Evolutionary conservation across 2,113 vertebrate species (phyloP).

Genomic region (Lonchura striata): DNA sequence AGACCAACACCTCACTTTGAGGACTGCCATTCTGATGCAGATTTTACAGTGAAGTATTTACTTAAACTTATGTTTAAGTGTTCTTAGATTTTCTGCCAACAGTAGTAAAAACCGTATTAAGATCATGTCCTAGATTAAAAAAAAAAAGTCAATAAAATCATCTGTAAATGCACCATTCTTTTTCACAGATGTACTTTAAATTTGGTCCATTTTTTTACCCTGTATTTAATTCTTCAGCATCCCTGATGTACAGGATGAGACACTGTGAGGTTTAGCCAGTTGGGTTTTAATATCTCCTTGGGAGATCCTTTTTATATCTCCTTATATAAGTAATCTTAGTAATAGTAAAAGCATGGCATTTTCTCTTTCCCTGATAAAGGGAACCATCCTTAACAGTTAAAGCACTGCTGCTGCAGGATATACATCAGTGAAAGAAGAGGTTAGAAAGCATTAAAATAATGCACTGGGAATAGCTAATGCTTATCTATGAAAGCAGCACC

Average conservation of each 20-base stretch:
- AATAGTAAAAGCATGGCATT: not conserved
- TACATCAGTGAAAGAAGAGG: not conserved
- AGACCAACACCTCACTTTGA: not conserved
- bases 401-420: not conserved
- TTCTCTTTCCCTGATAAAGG: not conserved
- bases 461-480: not conserved
- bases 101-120: not conserved
- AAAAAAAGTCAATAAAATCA: not conserved
- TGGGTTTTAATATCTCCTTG: not conserved
- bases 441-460: not conserved
- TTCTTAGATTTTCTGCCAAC: not conserved
- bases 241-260: not conserved
- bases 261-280: not conserved
- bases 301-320: not conserved
- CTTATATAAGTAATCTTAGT: slow-evolving; percentile 11
- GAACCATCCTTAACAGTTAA: not conserved
- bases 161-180: not conserved
- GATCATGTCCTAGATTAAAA: not conserved
- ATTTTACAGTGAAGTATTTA: not conserved
- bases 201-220: not conserved
- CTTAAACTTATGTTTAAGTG: not conserved
- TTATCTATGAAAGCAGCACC: not conserved
- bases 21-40: not conserved
- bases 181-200: not conserved
- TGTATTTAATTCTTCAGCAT: not conserved